Evolutionary conservation across 2,888 invertebrate species (phyloP).

Genomic region (Choreutis nemorana): DNA sequence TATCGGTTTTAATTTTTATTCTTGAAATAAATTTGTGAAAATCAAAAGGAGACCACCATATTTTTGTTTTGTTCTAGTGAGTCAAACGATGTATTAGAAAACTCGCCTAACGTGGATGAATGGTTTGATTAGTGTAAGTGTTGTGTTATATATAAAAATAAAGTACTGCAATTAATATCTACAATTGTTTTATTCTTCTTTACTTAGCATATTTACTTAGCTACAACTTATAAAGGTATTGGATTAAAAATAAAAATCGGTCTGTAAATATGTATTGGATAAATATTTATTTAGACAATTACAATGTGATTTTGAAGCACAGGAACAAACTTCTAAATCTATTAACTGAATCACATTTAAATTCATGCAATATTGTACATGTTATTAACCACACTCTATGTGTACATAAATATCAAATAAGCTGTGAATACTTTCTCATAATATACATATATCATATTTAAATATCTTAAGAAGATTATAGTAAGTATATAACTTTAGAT

Average conservation of each 20-base stretch:
- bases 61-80: conserved; percentile 68
- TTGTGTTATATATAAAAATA: not conserved
- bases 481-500: conserved; percentile 26
- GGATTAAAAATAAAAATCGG: conserved; percentile 20
- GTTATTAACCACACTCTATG: conserved; percentile 26
- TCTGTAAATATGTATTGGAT: conserved; percentile 41
- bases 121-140: conserved; percentile 66
- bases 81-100: conserved; percentile 84
- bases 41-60: not conserved
- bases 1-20: not conserved
- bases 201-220: too few relatives aligned
- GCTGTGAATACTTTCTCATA: conserved; percentile 41
- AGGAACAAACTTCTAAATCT: conserved; percentile 37
- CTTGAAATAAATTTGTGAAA: not conserved
- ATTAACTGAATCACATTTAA: conserved; percentile 40
- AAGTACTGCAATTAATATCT: not conserved
- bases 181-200: not conserved
- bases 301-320: conserved; percentile 55
- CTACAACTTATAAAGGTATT: not conserved
- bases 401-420: conserved; percentile 31
- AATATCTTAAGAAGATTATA: conserved; percentile 33
- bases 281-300: conserved; percentile 61
- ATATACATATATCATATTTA: conserved; percentile 46
- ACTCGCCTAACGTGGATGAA: conserved; percentile 86
- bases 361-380: conserved; percentile 40